These are phyloP conservation scores for Dipodomys spectabilis DNA, from an alignment of 2,113 vertebrate genomes.

Conservation along the genomic window DNA sequence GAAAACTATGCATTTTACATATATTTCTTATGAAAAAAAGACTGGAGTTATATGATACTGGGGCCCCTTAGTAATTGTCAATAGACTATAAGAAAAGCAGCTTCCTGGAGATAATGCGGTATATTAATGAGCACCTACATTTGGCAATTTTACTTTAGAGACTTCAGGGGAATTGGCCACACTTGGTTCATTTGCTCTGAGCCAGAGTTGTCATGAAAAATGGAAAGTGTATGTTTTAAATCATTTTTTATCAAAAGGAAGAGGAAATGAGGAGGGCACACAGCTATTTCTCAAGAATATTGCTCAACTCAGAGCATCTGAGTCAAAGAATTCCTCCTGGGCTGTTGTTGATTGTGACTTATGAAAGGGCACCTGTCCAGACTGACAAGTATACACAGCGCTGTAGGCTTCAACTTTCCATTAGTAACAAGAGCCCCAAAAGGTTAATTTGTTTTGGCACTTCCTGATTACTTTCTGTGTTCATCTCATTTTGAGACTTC, in stretches of 20 bases:
- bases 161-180: background rate
- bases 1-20: constrained; percentile 56
- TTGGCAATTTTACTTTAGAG: background rate
- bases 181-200: constrained; percentile 46
- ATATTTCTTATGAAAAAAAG: background rate
- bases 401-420: constrained; percentile 73
- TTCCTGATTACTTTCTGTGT: constrained; percentile 74
- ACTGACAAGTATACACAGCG: constrained; percentile 75
- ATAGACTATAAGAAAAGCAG: background rate
- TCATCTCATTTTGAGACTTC: constrained; percentile 79
- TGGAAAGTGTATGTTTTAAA: constrained; percentile 54
- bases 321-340: constrained; percentile 74
- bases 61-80: background rate
- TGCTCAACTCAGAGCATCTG: constrained; percentile 42
- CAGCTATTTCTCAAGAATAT: constrained; percentile 73
- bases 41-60: background rate
- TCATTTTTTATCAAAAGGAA: constrained; percentile 52
- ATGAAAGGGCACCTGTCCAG: constrained; percentile 75
- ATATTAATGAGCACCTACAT: background rate
- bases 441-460: constrained; percentile 82
- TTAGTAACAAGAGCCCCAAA: constrained; percentile 75
- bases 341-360: constrained; percentile 71
- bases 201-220: constrained; percentile 37
- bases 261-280: constrained; percentile 61
- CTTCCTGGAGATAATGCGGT: background rate